A percentile compares a stretch with the other conserved stretches of the same genome.
These are phyloP conservation scores for Argyresthia albistria DNA, from an alignment of 2,888 invertebrate species.

Conservation along the genomic window DNA sequence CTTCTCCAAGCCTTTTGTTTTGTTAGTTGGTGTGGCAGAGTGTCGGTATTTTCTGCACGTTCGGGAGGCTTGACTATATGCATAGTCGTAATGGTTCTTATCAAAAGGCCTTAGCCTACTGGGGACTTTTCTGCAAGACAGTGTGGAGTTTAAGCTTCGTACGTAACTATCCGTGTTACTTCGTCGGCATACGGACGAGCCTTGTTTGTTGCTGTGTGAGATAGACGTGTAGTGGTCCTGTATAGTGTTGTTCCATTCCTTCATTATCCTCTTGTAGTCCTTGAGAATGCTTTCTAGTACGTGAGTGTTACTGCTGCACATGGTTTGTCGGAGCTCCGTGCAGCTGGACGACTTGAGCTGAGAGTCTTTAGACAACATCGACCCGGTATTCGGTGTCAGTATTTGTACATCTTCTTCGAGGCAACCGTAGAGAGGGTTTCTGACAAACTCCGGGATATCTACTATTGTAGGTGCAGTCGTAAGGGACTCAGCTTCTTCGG, in stretches of 20 bases:
- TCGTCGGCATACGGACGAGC: slow-evolving; percentile 28
- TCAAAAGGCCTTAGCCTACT: slow-evolving; percentile 24
- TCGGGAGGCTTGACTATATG: slow-evolving; percentile 23
- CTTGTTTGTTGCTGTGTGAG: slow-evolving; percentile 33
- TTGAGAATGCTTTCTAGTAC: slow-evolving; percentile 41
- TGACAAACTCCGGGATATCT: slow-evolving; percentile 49
- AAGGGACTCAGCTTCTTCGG: slow-evolving; percentile 52
- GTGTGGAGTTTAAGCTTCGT: slow-evolving; percentile 48
- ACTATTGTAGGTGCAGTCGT: slow-evolving; percentile 42
- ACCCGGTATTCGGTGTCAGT: slow-evolving; percentile 36
- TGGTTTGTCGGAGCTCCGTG: slow-evolving; percentile 50
- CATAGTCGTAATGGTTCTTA: slow-evolving; percentile 37
- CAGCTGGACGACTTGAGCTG: slow-evolving; percentile 55
- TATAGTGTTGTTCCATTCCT: slow-evolving; percentile 60
- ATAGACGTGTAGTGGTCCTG: slow-evolving; percentile 46
- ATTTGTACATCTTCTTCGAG: slow-evolving; percentile 37
- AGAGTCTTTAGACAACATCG: slow-evolving; percentile 44
- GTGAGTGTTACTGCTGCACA: slow-evolving; percentile 32
- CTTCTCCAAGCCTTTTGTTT: slow-evolving; percentile 33
- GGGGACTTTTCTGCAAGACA: slow-evolving; percentile 37
- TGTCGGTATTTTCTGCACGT: slow-evolving; percentile 23
- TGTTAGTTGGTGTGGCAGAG: slow-evolving; percentile 19
- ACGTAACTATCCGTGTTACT: slow-evolving; percentile 46
- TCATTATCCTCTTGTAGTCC: slow-evolving; percentile 64
- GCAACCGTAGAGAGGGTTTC: slow-evolving; percentile 58